Evolutionary conservation across 2,888 invertebrate genomes (phyloP).

Genomic region (Beris chalybata): DNA sequence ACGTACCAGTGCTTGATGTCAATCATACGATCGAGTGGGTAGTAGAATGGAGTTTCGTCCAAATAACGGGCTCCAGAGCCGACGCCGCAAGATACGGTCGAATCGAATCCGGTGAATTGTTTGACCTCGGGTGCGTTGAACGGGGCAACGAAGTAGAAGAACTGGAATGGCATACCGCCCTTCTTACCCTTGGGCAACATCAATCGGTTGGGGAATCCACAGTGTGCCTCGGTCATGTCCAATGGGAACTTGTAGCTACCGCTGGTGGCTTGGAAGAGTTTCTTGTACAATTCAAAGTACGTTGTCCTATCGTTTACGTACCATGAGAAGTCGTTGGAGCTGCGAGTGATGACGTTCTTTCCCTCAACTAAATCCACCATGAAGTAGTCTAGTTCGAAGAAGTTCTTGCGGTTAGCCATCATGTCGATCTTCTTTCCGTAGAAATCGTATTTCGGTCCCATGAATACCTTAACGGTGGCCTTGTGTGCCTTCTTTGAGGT

Average conservation of each 20-base stretch:
- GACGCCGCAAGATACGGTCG: slow-evolving; percentile 59
- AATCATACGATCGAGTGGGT: slow-evolving; percentile 73
- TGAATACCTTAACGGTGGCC: slow-evolving; percentile 67
- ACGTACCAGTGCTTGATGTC: slow-evolving; percentile 64
- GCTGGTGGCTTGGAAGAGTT: slow-evolving; percentile 57
- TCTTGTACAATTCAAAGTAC: slow-evolving; percentile 56
- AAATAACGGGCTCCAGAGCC: slow-evolving; percentile 56
- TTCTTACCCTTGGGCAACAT: slow-evolving; percentile 66
- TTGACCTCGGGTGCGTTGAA: slow-evolving; percentile 56
- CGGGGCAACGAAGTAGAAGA: slow-evolving; percentile 64
- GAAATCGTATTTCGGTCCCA: slow-evolving; percentile 70
- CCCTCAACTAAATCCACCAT: slow-evolving; percentile 64
- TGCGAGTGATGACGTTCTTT: slow-evolving; percentile 59
- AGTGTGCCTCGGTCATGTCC: slow-evolving; percentile 58
- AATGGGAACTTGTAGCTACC: slow-evolving; percentile 57
- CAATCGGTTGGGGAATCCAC: slow-evolving; percentile 65
- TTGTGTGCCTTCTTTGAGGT: slow-evolving; percentile 63
- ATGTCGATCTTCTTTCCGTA: slow-evolving; percentile 60
- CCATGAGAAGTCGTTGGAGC: slow-evolving; percentile 68
- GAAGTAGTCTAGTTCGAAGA: slow-evolving; percentile 69
- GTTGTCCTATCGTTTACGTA: slow-evolving; percentile 64
- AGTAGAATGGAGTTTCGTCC: slow-evolving; percentile 64
- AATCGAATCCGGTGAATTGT: slow-evolving; percentile 58
- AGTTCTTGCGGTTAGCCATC: slow-evolving; percentile 64
- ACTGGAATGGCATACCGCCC: slow-evolving; percentile 65